phyloP scores from a whole-genome alignment of 2,113 vertebrate species.

The Lethenteron reissneri region DNA sequence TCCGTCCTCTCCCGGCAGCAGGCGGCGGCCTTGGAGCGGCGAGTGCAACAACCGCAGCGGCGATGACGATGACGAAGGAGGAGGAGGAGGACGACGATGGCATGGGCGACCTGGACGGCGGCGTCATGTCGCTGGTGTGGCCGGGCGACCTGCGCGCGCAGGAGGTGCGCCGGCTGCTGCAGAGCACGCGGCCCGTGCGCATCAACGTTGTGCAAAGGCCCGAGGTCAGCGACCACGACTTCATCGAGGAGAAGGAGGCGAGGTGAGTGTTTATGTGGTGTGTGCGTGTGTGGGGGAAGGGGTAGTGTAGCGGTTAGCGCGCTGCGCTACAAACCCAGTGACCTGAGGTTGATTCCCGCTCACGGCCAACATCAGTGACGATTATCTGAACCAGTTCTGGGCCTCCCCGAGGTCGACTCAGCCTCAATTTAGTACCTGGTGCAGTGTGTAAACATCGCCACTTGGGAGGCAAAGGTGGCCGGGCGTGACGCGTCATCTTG shows the following conservation, averaged over 20 bases:
- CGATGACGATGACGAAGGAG: slow-evolving; percentile 19
- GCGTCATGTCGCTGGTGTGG: slow-evolving; percentile 81
- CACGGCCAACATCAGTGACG: no score
- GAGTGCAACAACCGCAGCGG: background rate
- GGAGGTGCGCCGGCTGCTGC: slow-evolving; percentile 74
- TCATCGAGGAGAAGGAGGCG: slow-evolving; percentile 94
- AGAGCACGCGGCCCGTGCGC: slow-evolving; percentile 67
- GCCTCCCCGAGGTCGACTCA: no score
- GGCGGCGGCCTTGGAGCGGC: no score
- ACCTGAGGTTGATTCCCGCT: no score
- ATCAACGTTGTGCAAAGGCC: slow-evolving; percentile 78
- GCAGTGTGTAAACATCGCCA: no score
- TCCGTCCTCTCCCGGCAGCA: no score
- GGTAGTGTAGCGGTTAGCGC: no score
- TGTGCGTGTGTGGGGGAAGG: background rate
- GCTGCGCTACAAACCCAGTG: no score
- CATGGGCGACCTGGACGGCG: slow-evolving; percentile 78
- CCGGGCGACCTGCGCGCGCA: slow-evolving; percentile 73
- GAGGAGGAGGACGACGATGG: slow-evolving; percentile 85
- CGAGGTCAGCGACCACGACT: slow-evolving; percentile 85
- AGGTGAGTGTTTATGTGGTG: slow-evolving; percentile 28
- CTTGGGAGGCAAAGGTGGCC: no score
- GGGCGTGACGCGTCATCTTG: no score
- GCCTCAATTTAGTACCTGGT: no score
- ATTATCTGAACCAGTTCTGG: no score